Base-by-base conservation (phyloP, 37 sponge, comb jelly and placozoan genomes). In the Tethya wilhelma region DNA sequence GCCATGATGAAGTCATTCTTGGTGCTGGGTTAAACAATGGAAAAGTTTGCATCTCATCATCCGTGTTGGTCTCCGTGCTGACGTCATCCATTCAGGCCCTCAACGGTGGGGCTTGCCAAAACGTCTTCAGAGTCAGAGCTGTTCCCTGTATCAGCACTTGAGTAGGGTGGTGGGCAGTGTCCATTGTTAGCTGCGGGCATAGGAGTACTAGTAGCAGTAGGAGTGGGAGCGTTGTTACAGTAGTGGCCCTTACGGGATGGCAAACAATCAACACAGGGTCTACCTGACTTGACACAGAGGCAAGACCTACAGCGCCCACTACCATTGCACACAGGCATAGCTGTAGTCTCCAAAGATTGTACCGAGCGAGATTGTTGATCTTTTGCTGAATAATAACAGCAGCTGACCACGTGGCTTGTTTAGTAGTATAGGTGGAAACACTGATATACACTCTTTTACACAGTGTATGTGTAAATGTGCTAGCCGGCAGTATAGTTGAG, bases 221-320 rank as follows among this genome's bases (percentile, higher is more conserved):
- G 8, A 34, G 39, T 8, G n/a, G 20, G 69, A 40, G 8, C 43
- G 12, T 11, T 9, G 46, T 71, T 71, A 5, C 25, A n/a, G 43
- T 49, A 71, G 28, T 41, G 72, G 46, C 72, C 72, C 46, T 44
- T 41, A 20, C 72, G 45, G 8, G 44, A 40, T 2, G 77, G 64
- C 28, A 77, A 25, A 60, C 77, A 59, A 43, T 77, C 31, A 2
- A 38, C 44, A 62, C 77, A 62, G 25, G 25, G 42, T 62, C 8
- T 31, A 22, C 77, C 77, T 23, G 62, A 34, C 31, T 62, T 59
- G 2, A 40, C 64, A 62, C 77, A 77, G 28, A 26, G 28, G 43
- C 64, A 77, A 26, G 29, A 41, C 36, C 23, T 59, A 77, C 77
- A 77, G 64, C 77, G 77, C 2, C 77, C 77, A 28, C 64, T 77